phyloP scores from a whole-genome alignment of 1,140 invertebrate genomes.

The Ptiloglossa arizonensis region DNA sequence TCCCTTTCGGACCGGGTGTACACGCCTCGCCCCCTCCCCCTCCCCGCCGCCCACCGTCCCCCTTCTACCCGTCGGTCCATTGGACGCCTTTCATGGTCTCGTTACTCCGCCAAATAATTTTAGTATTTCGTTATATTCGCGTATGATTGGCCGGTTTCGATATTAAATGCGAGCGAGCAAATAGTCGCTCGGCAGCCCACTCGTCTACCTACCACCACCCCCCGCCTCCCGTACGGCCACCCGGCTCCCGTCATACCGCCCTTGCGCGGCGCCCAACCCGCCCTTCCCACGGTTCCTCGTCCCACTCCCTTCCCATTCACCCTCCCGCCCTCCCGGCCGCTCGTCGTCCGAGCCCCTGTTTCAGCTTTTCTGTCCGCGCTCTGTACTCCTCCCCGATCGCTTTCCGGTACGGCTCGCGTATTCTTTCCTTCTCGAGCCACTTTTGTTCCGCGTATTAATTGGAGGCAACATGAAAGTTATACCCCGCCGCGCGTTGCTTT shows the following conservation, averaged over 20 bases:
- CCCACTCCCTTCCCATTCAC: not conserved
- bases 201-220: constrained; percentile 36
- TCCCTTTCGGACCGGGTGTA: constrained; percentile 3
- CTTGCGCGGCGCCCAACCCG: not conserved
- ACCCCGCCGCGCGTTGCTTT: constrained; percentile 64
- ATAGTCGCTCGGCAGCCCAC: constrained; percentile 58
- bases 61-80: no score
- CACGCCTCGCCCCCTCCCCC: not conserved
- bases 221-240: constrained; percentile 2
- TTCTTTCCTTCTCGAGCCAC: constrained; percentile 59
- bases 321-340: not conserved
- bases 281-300: constrained; percentile 23
- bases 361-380: constrained; percentile 8
- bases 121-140: constrained; percentile 65
- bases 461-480: constrained; percentile 70
- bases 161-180: constrained; percentile 68
- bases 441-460: constrained; percentile 69
- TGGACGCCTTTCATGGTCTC: not conserved
- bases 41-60: no score
- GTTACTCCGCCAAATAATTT: constrained; percentile 59
- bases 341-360: not conserved
- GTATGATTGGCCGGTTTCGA: constrained; percentile 67
- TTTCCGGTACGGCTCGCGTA: constrained; percentile 16
- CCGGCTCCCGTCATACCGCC: constrained; percentile 20
- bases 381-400: constrained; percentile 2